phyloP scores from a whole-genome alignment of 30 jellyfish, hydroid and myxozoan species.

The Rhopilema esculentum region DNA sequence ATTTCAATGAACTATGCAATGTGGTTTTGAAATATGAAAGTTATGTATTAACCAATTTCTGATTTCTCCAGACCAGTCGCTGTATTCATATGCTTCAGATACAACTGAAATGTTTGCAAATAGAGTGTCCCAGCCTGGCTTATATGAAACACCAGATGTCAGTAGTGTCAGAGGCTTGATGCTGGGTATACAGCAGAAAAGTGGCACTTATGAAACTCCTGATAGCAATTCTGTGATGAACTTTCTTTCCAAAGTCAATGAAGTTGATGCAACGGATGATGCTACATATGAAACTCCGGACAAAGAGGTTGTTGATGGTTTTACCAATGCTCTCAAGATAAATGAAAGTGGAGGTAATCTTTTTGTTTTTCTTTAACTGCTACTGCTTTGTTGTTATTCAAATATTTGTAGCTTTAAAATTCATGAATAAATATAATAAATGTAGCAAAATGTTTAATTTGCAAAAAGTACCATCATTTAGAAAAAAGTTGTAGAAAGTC shows the following conservation, averaged over 20 bases:
- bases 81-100: constrained; percentile 62
- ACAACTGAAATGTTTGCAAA: constrained; percentile 8
- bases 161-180: constrained; percentile 53
- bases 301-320: constrained; percentile 8
- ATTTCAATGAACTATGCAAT: no score
- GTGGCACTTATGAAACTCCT: constrained; percentile 49
- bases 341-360: neutral
- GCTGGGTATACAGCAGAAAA: constrained; percentile 44
- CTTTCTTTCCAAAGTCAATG: constrained; percentile 19
- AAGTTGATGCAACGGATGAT: neutral
- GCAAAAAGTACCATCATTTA: no score
- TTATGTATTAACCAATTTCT: no score
- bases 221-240: constrained; percentile 42
- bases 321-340: neutral
- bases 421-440: no score
- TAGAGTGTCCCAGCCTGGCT: neutral
- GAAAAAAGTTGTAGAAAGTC: no score
- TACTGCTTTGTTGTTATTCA: no score
- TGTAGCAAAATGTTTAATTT: no score
- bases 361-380: no score
- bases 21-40: no score
- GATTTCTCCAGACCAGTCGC: constrained; percentile 52
- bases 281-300: constrained; percentile 48
- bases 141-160: constrained; percentile 54
- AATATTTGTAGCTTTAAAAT: no score